Conservation (phyloP, 2,888 invertebrate species). For the Proisotoma minuta region DNA sequence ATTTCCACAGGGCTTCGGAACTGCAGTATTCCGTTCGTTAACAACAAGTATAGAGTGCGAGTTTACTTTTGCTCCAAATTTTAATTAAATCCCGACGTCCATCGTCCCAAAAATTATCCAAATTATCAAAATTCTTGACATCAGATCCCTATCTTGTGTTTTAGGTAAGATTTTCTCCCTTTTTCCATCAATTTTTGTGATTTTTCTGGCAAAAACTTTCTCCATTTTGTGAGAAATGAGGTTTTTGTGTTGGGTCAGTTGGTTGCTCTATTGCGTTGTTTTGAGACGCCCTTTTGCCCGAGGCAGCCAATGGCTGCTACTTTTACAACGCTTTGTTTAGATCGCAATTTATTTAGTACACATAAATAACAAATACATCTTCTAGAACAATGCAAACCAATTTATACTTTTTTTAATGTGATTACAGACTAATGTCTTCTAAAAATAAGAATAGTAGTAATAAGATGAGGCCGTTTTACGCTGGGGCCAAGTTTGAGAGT, state of each 20-base stretch:
- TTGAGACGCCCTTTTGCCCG: background rate
- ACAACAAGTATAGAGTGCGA: slow-evolving; percentile 16
- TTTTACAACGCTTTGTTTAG: slow-evolving; percentile 1
- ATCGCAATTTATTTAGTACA: background rate
- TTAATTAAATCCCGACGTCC: slow-evolving; percentile 7
- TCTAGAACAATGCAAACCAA: slow-evolving; percentile 5
- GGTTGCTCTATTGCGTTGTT: background rate
- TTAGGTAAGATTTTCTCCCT: background rate
- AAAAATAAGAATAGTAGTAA: too few species aligned
- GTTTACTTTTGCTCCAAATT: slow-evolving; percentile 12
- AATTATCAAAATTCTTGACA: slow-evolving; percentile 3
- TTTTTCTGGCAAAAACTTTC: background rate
- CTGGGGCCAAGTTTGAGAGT: slow-evolving; percentile 46
- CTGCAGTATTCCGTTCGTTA: slow-evolving; percentile 19
- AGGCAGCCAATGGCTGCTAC: background rate
- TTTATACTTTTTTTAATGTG: too few species aligned
- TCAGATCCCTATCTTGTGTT: too few species aligned
- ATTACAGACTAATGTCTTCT: too few species aligned
- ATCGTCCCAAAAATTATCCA: slow-evolving; percentile 10
- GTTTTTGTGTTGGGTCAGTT: background rate
- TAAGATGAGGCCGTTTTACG: slow-evolving; percentile 41
- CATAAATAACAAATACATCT: background rate
- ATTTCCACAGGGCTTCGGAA: background rate
- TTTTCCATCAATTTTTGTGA: background rate
- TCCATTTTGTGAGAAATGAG: background rate